A percentile compares a stretch with the other conserved stretches of the same genome.
phyloP scores from a whole-genome alignment of 2,797 vertebrate species.

The Oryzias dopingdopingensis region DNA sequence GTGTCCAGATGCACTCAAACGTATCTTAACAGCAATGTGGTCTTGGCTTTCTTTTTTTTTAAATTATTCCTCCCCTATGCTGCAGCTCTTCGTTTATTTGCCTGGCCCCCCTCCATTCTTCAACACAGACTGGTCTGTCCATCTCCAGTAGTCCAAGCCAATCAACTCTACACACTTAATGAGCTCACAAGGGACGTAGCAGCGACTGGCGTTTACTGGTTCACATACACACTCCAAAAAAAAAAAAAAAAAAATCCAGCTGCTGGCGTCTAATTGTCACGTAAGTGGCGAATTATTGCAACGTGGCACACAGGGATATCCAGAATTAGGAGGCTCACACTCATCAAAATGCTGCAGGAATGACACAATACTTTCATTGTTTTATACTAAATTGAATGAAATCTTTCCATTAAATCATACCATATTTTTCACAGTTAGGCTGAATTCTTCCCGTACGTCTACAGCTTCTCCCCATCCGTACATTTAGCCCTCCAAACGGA shows the following conservation, averaged over 20 bases:
- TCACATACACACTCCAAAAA: conserved; percentile 8
- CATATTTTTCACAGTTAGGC: too few relatives aligned
- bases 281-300: conserved; percentile 63
- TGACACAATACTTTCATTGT: background rate
- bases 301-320: conserved; percentile 49
- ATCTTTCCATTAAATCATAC: too few relatives aligned
- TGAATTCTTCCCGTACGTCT: too few relatives aligned
- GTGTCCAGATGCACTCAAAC: conserved; percentile 14
- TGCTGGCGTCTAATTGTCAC: conserved; percentile 68
- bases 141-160: conserved; percentile 51
- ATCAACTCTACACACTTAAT: conserved; percentile 63
- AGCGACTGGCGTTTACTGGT: conserved; percentile 38
- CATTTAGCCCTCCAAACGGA: too few relatives aligned
- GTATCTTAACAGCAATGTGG: conserved; percentile 11
- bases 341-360: conserved; percentile 2
- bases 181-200: conserved; percentile 59
- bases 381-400: too few relatives aligned
- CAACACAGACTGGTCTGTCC: conserved; percentile 40
- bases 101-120: background rate
- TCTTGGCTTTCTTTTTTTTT: conserved; percentile 12
- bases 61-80: conserved; percentile 7
- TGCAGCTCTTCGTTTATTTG: background rate
- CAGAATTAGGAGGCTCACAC: conserved; percentile 16
- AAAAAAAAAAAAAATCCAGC: conserved; percentile 53
- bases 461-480: too few relatives aligned